Percentiles rank a stretch among this genome's conserved stretches.
Evolutionary conservation across 1,140 invertebrate species (phyloP).

Genomic region (Littorina saxatilis): DNA sequence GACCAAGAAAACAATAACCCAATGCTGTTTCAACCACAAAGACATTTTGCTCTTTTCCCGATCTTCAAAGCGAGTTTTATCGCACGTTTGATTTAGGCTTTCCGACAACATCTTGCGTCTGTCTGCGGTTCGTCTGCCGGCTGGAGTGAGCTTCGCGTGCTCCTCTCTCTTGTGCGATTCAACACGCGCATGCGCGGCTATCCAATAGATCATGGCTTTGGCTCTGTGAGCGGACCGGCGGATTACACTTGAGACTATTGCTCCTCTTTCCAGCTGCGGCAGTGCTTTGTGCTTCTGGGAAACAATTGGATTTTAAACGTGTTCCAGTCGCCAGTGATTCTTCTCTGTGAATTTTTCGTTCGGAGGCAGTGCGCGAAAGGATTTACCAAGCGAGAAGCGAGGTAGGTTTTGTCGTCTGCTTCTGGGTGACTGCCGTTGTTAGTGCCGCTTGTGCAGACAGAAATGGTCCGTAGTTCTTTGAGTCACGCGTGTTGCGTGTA

Average conservation of each 20-base stretch:
- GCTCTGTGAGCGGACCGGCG: constrained; percentile 14
- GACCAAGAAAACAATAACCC: too few relatives aligned
- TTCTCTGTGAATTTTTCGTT: neutral
- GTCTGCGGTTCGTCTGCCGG: constrained; percentile 2
- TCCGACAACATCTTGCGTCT: neutral
- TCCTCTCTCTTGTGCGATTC: neutral
- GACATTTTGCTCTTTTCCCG: neutral
- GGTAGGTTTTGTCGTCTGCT: constrained; percentile 24
- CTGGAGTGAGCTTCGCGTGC: constrained; percentile 7
- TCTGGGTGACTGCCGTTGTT: neutral
- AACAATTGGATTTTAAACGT: neutral
- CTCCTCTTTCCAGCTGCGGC: neutral
- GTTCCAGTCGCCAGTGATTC: neutral
- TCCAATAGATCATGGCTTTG: constrained; percentile 24
- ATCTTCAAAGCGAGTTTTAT: neutral
- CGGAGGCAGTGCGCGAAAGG: neutral
- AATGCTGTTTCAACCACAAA: neutral
- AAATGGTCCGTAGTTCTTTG: neutral
- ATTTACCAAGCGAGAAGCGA: constrained; percentile 8
- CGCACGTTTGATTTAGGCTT: neutral
- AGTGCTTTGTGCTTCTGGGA: neutral
- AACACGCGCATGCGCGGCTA: constrained; percentile 16
- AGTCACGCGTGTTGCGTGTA: neutral
- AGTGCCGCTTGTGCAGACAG: neutral
- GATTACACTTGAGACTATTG: neutral